A percentile compares a stretch with the other conserved stretches of the same genome.
These are phyloP conservation scores for Stenolophus ochropezus DNA, from an alignment of 2,888 invertebrate genomes.

Conservation along the genomic window DNA sequence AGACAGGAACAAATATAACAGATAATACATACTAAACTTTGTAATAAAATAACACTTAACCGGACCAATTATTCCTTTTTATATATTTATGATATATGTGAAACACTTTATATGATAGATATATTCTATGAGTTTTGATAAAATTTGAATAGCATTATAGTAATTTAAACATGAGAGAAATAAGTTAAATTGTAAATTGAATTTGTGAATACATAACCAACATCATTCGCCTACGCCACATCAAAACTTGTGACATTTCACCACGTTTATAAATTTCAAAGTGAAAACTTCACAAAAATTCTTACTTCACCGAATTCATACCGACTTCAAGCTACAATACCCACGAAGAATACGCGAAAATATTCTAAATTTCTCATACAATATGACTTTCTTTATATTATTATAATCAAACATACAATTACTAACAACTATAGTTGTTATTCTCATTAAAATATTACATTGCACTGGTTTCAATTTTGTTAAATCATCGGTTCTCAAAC, in stretches of 20 bases:
- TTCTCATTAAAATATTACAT: too few relatives aligned
- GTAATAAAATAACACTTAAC: too few relatives aligned
- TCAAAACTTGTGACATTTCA: conserved; percentile 14
- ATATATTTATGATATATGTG: too few relatives aligned
- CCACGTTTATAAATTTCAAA: conserved; percentile 1
- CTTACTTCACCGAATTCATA: neutral
- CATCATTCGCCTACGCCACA: neutral
- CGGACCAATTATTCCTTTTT: too few relatives aligned
- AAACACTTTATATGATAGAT: neutral
- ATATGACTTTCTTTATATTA: too few relatives aligned
- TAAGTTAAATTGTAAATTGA: neutral
- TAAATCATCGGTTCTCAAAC: too few relatives aligned
- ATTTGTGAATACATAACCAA: neutral
- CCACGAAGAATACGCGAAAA: neutral
- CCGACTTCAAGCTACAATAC: neutral
- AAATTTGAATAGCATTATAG: neutral
- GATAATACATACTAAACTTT: neutral
- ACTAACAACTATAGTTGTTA: too few relatives aligned
- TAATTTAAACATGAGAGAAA: neutral
- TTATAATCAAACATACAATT: too few relatives aligned
- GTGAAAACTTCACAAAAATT: conserved; percentile 2
- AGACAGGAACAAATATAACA: neutral
- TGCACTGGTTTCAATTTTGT: too few relatives aligned
- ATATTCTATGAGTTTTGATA: neutral
- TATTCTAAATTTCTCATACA: too few relatives aligned